Percentiles rank a stretch among this genome's conserved stretches.
These are phyloP conservation scores for Empidonax traillii DNA, from an alignment of 2,113 vertebrate species.

Conservation along the genomic window DNA sequence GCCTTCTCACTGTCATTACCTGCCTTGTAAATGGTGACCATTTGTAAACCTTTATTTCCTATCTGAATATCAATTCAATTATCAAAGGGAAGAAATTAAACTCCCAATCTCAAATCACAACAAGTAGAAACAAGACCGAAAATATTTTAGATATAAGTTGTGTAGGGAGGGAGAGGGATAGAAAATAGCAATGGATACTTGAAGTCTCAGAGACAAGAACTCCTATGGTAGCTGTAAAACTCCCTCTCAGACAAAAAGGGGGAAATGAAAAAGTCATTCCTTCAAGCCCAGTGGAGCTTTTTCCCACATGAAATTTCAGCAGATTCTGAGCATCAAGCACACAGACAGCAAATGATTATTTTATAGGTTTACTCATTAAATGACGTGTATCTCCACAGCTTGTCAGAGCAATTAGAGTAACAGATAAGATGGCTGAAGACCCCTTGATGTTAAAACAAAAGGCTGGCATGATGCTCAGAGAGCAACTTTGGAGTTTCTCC, in stretches of 20 bases:
- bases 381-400: background rate
- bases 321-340: background rate
- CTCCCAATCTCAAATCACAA: background rate
- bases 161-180: background rate
- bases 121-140: background rate
- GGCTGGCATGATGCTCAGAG: background rate
- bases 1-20: background rate
- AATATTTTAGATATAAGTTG: background rate
- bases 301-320: background rate
- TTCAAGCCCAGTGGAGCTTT: background rate
- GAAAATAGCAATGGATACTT: background rate
- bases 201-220: background rate
- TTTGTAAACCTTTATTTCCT: background rate
- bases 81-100: background rate
- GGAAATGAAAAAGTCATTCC: background rate
- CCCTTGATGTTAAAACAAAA: slow-evolving; percentile 15
- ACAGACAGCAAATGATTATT: slow-evolving; percentile 30
- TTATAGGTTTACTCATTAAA: slow-evolving; percentile 33
- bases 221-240: background rate
- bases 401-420: slow-evolving; percentile 14
- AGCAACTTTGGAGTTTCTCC: background rate
- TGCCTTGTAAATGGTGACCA: background rate
- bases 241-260: background rate
- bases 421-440: slow-evolving; percentile 48
- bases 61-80: background rate